Evolutionary conservation across 2,797 vertebrate genomes (phyloP).

Genomic region (Bradypus variegatus): DNA sequence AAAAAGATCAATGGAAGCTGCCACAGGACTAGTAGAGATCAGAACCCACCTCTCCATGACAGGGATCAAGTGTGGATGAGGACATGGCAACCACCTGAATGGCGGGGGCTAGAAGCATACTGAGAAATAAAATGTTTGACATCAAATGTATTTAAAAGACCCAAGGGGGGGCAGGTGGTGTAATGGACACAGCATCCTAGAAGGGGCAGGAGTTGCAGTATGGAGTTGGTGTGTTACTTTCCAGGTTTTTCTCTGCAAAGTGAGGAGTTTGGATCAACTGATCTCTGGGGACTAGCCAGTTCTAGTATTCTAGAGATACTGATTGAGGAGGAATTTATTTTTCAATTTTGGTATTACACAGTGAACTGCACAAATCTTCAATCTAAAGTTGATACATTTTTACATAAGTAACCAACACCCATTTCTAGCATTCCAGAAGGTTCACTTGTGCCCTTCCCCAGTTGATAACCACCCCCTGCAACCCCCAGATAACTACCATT

Average conservation of each 20-base stretch:
- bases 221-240: neutral
- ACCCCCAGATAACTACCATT: neutral
- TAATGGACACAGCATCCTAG: neutral
- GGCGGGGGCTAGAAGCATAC: neutral
- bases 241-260: neutral
- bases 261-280: neutral
- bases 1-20: neutral
- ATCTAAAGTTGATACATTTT: neutral
- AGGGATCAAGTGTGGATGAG: neutral
- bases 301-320: neutral
- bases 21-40: neutral
- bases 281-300: neutral
- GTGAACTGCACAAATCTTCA: neutral
- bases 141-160: neutral
- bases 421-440: neutral
- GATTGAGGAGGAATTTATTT: neutral
- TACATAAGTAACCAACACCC: neutral
- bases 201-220: neutral
- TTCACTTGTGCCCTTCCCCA: neutral
- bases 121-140: neutral
- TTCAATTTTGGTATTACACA: neutral
- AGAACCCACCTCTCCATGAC: neutral
- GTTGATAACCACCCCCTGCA: neutral
- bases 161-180: neutral
- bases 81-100: neutral